Conservation (phyloP, 30 jellyfish, hydroid and myxozoan species). For the Mastigias papua region DNA sequence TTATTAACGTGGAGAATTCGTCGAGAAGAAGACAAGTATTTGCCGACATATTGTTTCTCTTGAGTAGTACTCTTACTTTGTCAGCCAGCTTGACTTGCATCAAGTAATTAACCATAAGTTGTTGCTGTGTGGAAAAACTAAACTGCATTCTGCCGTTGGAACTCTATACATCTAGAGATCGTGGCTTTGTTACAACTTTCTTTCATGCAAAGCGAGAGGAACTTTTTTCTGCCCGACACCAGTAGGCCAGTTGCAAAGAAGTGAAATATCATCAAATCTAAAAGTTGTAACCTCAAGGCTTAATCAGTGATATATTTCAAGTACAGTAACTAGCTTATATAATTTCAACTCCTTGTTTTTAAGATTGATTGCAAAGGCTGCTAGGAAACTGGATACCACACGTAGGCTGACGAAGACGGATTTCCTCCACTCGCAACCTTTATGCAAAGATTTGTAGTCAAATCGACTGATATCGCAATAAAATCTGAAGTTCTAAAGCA, state of each 20-base stretch:
- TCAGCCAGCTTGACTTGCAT: background rate
- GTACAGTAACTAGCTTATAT: background rate
- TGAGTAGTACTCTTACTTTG: background rate
- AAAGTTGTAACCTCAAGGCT: background rate
- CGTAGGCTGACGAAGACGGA: too few relatives aligned
- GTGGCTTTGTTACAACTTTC: background rate
- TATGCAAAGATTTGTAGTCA: too few relatives aligned
- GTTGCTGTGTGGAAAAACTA: background rate
- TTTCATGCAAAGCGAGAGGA: background rate
- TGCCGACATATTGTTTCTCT: slow-evolving; percentile 64
- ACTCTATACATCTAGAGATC: background rate
- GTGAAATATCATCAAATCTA: background rate
- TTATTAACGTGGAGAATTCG: background rate
- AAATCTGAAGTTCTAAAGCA: too few relatives aligned
- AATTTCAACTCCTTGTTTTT: background rate
- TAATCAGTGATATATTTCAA: background rate
- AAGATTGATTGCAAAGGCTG: background rate
- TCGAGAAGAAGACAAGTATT: background rate
- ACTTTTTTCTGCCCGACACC: background rate
- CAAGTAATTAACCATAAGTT: background rate
- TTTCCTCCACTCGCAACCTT: too few relatives aligned
- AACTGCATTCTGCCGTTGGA: background rate
- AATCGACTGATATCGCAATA: too few relatives aligned
- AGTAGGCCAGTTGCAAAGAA: background rate
- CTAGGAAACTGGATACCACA: background rate